These are phyloP conservation scores for Onychomys torridus DNA, from an alignment of 2,797 vertebrate species.

Conservation along the genomic window DNA sequence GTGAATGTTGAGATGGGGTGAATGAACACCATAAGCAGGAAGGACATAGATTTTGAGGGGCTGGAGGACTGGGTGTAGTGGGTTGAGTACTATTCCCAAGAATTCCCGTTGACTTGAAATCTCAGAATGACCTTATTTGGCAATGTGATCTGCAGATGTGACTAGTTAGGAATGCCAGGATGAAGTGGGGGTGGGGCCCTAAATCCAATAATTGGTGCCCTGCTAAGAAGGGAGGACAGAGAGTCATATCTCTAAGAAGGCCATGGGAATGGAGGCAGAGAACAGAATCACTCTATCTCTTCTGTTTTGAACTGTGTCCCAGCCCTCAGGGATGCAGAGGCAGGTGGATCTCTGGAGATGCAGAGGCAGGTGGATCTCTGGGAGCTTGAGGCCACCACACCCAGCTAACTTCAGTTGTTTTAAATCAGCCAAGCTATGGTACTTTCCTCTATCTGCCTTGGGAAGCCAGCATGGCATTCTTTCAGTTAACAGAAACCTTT, in stretches of 20 bases:
- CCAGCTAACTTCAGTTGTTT: neutral
- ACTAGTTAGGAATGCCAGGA: neutral
- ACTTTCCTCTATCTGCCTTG: neutral
- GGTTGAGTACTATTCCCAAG: neutral
- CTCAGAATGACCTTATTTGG: neutral
- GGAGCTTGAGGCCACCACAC: neutral
- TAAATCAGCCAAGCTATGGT: neutral
- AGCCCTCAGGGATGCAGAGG: neutral
- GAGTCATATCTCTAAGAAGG: neutral
- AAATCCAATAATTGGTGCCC: neutral
- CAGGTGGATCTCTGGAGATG: neutral
- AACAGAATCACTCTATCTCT: neutral
- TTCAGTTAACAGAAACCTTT: conserved; percentile 30
- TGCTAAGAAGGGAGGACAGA: neutral
- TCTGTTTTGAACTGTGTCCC: neutral
- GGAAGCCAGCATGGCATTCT: neutral
- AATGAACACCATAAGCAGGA: neutral
- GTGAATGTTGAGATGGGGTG: neutral
- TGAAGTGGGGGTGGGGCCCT: neutral
- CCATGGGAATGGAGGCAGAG: neutral
- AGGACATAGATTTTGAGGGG: neutral
- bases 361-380: neutral
- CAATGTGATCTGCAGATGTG: neutral
- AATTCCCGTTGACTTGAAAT: neutral
- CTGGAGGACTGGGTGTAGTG: neutral